phyloP scores from a whole-genome alignment of 2,113 vertebrate genomes.

The Microtus pennsylvanicus region DNA sequence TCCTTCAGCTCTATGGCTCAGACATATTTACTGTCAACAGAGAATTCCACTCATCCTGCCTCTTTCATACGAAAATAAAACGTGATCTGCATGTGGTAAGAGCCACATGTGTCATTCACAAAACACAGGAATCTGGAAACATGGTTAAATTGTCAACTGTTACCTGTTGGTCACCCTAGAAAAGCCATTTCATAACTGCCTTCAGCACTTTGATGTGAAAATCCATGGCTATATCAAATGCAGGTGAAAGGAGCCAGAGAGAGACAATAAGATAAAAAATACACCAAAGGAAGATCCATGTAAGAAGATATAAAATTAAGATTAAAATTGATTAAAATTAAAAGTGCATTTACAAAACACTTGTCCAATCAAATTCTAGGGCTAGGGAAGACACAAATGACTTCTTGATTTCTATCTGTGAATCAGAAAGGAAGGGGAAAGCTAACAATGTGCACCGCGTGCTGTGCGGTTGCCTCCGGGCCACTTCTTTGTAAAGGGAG shows the following conservation, averaged over 20 bases:
- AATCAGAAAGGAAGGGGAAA: fast-evolving
- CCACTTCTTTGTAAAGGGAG: neutral
- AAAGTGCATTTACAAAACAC: neutral
- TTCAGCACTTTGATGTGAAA: neutral
- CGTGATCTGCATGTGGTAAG: fast-evolving
- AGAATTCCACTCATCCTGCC: neutral
- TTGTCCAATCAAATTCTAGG: neutral
- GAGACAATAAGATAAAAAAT: neutral
- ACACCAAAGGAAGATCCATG: neutral
- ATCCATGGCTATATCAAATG: neutral
- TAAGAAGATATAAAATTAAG: neutral
- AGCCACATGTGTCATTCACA: neutral
- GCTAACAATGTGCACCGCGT: neutral
- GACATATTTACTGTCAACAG: neutral
- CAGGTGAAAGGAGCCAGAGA: neutral
- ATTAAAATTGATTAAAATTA: neutral
- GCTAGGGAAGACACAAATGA: fast-evolving
- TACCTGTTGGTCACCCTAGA: fast-evolving
- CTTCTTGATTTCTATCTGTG: neutral
- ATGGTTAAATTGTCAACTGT: neutral
- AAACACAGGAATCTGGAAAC: neutral
- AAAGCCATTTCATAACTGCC: neutral
- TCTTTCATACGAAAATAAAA: neutral
- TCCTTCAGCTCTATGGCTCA: neutral
- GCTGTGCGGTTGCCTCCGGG: neutral